Evolutionary conservation across 1,140 invertebrate genomes (phyloP).

Genomic region (Mizuhopecten yessoensis): DNA sequence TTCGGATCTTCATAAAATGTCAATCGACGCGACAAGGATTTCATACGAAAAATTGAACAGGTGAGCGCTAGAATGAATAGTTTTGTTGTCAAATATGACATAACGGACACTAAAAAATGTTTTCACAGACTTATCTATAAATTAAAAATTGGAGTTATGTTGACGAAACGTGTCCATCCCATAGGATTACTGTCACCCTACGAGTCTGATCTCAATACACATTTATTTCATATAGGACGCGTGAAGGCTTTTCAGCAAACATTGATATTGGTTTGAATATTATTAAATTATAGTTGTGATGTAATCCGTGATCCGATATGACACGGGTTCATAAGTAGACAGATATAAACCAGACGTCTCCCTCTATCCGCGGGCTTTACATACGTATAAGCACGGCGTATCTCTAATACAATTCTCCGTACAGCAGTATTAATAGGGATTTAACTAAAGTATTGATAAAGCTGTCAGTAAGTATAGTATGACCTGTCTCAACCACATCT

Average conservation of each 20-base stretch:
- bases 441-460: too few species aligned
- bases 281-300: too few species aligned
- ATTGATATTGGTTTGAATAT: too few species aligned
- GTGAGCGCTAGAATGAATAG: not conserved
- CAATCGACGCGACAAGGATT: not conserved
- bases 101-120: not conserved
- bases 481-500: not conserved
- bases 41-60: conserved; percentile 19
- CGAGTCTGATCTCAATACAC: not conserved
- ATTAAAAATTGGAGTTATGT: not conserved
- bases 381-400: too few species aligned
- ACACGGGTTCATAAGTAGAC: too few species aligned
- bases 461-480: too few species aligned
- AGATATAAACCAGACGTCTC: too few species aligned
- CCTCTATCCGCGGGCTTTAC: too few species aligned
- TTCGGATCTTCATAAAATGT: not conserved
- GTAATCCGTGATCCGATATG: too few species aligned
- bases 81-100: not conserved
- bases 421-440: too few species aligned
- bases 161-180: not conserved
- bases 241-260: not conserved
- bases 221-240: not conserved
- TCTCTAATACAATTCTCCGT: too few species aligned
- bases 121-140: too few species aligned
- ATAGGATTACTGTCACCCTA: not conserved